Percentiles rank a stretch among this genome's conserved stretches.
These are phyloP conservation scores for Callipepla squamata DNA, from an alignment of 2,113 vertebrate genomes.

Conservation along the genomic window DNA sequence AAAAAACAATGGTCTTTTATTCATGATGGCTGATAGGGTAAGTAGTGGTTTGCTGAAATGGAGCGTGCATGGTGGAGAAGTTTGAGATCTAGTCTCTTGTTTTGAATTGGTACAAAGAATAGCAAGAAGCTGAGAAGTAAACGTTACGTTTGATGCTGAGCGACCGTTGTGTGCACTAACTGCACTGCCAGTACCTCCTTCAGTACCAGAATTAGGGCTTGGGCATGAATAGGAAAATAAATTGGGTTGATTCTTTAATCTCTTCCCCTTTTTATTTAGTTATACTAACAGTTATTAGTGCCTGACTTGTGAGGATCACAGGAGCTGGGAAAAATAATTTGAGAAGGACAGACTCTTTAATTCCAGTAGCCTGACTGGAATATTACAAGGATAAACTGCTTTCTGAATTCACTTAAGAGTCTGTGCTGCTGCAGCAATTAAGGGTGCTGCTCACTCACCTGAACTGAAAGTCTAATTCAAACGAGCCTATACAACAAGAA, in stretches of 20 bases:
- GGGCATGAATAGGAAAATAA: not conserved
- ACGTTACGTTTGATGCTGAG: not conserved
- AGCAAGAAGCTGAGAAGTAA: not conserved
- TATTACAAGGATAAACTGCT: not conserved
- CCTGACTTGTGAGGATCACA: not conserved
- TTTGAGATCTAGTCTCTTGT: not conserved
- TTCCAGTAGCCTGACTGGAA: not conserved
- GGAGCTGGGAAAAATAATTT: not conserved
- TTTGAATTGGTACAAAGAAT: not conserved
- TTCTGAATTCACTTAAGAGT: not conserved
- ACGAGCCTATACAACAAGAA: not conserved
- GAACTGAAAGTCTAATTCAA: not conserved
- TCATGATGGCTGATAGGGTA: not conserved
- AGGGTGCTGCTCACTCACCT: not conserved
- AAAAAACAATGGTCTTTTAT: constrained; percentile 39
- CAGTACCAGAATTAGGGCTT: not conserved
- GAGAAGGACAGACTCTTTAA: not conserved
- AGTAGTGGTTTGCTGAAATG: not conserved
- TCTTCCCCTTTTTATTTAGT: not conserved
- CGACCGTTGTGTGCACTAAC: not conserved
- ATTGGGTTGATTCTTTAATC: not conserved
- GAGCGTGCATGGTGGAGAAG: too few species aligned
- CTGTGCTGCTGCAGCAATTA: not conserved
- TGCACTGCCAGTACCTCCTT: not conserved
- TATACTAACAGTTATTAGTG: not conserved